Conservation (phyloP, 2,113 vertebrate genomes). For the Sorex fumeus region DNA sequence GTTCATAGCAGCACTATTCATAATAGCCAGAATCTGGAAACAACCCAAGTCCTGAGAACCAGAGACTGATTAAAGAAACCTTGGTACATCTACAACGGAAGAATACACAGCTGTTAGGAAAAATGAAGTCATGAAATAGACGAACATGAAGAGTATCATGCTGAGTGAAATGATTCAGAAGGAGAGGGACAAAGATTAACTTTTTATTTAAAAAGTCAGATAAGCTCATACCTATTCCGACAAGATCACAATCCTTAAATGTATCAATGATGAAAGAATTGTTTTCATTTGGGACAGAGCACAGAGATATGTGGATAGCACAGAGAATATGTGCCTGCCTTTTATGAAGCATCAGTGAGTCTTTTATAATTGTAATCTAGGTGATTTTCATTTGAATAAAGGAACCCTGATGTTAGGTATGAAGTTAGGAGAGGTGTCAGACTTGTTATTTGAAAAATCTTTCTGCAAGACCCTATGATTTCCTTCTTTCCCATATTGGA, state of each 20-base stretch:
- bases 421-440: not conserved
- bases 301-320: not conserved
- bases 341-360: not conserved
- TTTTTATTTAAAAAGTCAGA: too few relatives aligned
- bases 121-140: too few relatives aligned
- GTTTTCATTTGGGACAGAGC: conserved; percentile 4
- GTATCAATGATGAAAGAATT: not conserved
- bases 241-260: not conserved
- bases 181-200: too few relatives aligned
- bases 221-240: not conserved
- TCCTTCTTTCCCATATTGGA: not conserved
- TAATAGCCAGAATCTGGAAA: too few relatives aligned
- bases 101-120: too few relatives aligned
- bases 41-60: too few relatives aligned
- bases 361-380: not conserved
- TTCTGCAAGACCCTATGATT: not conserved
- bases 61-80: too few relatives aligned
- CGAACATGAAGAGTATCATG: too few relatives aligned
- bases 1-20: too few relatives aligned
- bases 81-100: too few relatives aligned
- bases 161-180: too few relatives aligned
- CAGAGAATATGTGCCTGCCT: not conserved
- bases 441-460: not conserved
- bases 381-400: not conserved
- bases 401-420: not conserved